phyloP scores from a whole-genome alignment of 92 coral and sea anemone species.

The Porites cylindrica region DNA sequence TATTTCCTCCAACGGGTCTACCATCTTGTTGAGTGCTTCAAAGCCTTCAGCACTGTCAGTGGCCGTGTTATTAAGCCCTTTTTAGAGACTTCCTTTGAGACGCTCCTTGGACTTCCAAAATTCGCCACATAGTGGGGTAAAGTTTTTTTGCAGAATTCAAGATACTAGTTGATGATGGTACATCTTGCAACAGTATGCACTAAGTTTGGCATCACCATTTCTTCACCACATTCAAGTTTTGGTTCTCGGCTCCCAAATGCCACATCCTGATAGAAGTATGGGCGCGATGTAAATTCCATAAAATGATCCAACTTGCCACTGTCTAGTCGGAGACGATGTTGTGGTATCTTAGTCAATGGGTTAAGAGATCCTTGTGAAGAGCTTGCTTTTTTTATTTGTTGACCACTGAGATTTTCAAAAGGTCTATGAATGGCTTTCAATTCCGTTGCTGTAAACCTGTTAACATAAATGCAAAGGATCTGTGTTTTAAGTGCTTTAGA shows the following conservation, averaged over 20 bases:
- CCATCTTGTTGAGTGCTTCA: conserved; percentile 36
- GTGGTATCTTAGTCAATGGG: not conserved
- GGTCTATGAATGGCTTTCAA: conserved; percentile 27
- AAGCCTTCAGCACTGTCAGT: conserved; percentile 53
- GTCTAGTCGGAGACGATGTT: too few relatives aligned
- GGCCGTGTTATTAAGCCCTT: conserved; percentile 3
- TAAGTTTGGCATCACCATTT: conserved; percentile 48
- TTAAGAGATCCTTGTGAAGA: conserved; percentile 42
- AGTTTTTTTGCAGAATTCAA: conserved; percentile 44
- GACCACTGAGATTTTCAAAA: conserved; percentile 14
- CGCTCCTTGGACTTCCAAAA: conserved; percentile 47
- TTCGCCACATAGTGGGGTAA: conserved; percentile 50
- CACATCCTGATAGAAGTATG: conserved; percentile 19
- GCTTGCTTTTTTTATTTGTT: conserved; percentile 53
- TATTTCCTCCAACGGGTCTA: conserved; percentile 36
- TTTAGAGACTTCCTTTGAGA: conserved; percentile 16
- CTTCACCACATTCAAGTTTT: conserved; percentile 50
- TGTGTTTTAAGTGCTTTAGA: conserved; percentile 49
- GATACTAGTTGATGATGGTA: conserved; percentile 47
- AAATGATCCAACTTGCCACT: too few relatives aligned
- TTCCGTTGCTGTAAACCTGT: conserved; percentile 33
- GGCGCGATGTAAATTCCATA: conserved; percentile 3
- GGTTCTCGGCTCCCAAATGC: conserved; percentile 50
- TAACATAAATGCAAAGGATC: conserved; percentile 46
- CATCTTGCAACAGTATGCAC: conserved; percentile 48